phyloP scores from a whole-genome alignment of 2,113 vertebrate species.

The Amblyornis subalaris region DNA sequence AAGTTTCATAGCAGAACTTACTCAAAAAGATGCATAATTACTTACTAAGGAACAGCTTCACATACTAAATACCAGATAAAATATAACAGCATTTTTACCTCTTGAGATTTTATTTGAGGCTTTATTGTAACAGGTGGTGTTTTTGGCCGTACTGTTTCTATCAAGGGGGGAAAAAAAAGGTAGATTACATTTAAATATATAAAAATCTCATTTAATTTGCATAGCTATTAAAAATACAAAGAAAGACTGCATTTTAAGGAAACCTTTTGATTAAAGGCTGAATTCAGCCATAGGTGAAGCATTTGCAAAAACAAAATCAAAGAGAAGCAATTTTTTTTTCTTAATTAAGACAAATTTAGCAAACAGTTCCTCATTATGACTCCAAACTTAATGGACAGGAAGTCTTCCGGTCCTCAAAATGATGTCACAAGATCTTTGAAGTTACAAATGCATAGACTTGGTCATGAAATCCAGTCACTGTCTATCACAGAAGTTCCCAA shows the following conservation, averaged over 20 bases:
- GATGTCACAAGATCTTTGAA: neutral
- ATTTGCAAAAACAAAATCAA: neutral
- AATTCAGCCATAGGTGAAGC: neutral
- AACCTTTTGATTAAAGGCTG: neutral
- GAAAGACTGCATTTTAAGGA: neutral
- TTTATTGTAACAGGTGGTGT: conserved; percentile 88
- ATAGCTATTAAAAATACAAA: neutral
- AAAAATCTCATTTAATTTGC: neutral
- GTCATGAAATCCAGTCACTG: neutral
- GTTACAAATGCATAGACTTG: neutral
- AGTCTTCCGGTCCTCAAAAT: neutral
- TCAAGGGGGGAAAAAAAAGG: neutral
- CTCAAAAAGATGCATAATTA: neutral
- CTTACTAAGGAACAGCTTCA: neutral
- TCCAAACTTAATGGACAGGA: neutral
- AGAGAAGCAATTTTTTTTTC: neutral
- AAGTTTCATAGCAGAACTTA: neutral
- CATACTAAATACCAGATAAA: conserved; percentile 9
- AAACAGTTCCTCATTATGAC: neutral
- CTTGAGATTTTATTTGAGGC: conserved; percentile 77
- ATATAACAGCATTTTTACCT: conserved; percentile 73
- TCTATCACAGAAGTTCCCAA: neutral
- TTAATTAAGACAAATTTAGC: neutral
- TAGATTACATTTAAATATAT: neutral
- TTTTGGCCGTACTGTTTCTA: conserved; percentile 88